These are phyloP conservation scores for Gallinago nigripennis DNA, from an alignment of 2,797 vertebrate species.

Conservation along the genomic window DNA sequence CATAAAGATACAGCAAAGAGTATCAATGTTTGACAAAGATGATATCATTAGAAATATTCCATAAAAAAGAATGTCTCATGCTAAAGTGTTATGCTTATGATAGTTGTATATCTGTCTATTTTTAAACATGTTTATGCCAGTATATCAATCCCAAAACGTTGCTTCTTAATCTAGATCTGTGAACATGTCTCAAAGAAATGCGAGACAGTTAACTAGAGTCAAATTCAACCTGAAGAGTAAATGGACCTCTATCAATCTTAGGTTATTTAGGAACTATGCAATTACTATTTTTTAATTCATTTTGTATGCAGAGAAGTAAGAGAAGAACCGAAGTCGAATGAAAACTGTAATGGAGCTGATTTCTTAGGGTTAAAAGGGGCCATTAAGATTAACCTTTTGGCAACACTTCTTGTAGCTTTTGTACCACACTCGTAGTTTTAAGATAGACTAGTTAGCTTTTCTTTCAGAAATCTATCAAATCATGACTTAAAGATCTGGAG, in stretches of 20 bases:
- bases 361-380: background rate
- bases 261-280: background rate
- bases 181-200: background rate
- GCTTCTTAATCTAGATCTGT: background rate
- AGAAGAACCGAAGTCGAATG: background rate
- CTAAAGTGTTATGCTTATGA: background rate
- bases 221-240: background rate
- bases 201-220: background rate
- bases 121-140: background rate
- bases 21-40: background rate
- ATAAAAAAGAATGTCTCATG: background rate
- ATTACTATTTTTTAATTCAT: background rate
- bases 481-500: background rate
- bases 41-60: background rate
- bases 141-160: background rate
- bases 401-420: background rate
- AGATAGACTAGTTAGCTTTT: background rate
- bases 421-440: background rate
- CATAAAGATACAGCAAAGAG: background rate
- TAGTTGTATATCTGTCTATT: background rate
- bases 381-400: background rate
- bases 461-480: background rate
- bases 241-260: background rate
- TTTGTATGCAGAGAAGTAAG: background rate
- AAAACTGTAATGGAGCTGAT: background rate